Conservation (phyloP, 1,140 invertebrate species). For the Parapsyche elsis region DNA sequence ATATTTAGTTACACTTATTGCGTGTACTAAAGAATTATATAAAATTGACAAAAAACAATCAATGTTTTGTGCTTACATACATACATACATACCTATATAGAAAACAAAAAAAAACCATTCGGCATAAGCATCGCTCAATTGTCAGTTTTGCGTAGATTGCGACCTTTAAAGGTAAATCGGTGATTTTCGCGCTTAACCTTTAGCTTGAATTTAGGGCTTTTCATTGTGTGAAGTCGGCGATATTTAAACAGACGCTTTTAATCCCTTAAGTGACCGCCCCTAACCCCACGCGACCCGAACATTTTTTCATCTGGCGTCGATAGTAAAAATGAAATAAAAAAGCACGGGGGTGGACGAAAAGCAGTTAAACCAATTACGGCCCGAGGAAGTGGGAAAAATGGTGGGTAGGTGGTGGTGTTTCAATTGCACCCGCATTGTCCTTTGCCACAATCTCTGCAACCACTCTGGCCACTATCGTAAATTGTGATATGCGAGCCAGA, state of each 20-base stretch:
- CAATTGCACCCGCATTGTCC: slow-evolving; percentile 18
- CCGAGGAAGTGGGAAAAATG: too few relatives aligned
- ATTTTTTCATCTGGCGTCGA: background rate
- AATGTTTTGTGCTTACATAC: too few relatives aligned
- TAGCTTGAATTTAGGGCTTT: background rate
- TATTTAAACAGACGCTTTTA: slow-evolving; percentile 27
- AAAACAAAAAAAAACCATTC: too few relatives aligned
- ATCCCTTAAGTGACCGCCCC: slow-evolving; percentile 8
- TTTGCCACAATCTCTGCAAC: slow-evolving; percentile 1
- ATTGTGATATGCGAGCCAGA: slow-evolving; percentile 9
- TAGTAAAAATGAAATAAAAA: background rate
- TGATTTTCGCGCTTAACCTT: slow-evolving; percentile 20
- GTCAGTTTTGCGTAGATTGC: background rate
- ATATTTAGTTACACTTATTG: too few relatives aligned
- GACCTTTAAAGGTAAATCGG: slow-evolving; percentile 15
- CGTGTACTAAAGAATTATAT: too few relatives aligned
- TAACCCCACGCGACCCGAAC: background rate
- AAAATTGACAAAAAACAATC: too few relatives aligned
- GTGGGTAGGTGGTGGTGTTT: background rate
- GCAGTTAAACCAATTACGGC: slow-evolving; percentile 5
- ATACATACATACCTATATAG: too few relatives aligned
- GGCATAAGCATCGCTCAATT: background rate
- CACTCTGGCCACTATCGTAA: slow-evolving; percentile 16
- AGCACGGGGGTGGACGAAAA: background rate
- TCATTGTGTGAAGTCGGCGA: slow-evolving; percentile 5